phyloP scores from a whole-genome alignment of 2,113 vertebrate genomes.

The Arenaria interpres region DNA sequence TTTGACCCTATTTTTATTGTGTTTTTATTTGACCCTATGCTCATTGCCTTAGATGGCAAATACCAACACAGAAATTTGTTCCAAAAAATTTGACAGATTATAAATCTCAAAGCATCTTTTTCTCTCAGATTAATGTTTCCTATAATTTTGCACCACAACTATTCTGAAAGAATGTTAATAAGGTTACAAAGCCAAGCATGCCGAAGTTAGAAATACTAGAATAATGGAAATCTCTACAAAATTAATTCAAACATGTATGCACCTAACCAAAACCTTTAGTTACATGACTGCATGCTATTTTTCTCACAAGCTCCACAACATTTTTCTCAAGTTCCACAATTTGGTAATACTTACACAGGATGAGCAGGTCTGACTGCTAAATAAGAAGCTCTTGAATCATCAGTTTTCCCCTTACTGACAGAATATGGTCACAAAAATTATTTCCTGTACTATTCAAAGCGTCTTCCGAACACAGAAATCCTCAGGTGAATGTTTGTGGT shows the following conservation, averaged over 20 bases:
- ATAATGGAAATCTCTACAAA: not conserved
- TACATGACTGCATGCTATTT: not conserved
- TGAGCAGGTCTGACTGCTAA: not conserved
- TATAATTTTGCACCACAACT: conserved; percentile 36
- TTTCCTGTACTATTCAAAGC: not conserved
- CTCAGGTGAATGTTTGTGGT: not conserved
- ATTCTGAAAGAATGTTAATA: not conserved
- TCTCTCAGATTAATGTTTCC: conserved; percentile 28
- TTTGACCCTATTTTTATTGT: not conserved
- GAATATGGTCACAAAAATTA: not conserved
- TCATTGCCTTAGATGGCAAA: conserved; percentile 30
- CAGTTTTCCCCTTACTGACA: not conserved
- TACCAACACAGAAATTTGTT: conserved; percentile 32
- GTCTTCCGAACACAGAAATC: not conserved
- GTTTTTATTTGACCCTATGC: conserved; percentile 45
- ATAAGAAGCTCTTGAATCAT: not conserved
- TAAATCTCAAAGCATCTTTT: conserved; percentile 22
- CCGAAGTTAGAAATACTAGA: not conserved
- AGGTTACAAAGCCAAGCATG: not conserved
- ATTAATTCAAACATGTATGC: not conserved
- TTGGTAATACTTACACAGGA: not conserved
- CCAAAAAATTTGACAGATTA: conserved; percentile 41
- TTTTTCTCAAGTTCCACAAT: not conserved
- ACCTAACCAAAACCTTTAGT: not conserved
- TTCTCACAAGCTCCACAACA: not conserved